These are phyloP conservation scores for Pachycephala philippinensis DNA, from an alignment of 2,113 vertebrate genomes.

Conservation along the genomic window DNA sequence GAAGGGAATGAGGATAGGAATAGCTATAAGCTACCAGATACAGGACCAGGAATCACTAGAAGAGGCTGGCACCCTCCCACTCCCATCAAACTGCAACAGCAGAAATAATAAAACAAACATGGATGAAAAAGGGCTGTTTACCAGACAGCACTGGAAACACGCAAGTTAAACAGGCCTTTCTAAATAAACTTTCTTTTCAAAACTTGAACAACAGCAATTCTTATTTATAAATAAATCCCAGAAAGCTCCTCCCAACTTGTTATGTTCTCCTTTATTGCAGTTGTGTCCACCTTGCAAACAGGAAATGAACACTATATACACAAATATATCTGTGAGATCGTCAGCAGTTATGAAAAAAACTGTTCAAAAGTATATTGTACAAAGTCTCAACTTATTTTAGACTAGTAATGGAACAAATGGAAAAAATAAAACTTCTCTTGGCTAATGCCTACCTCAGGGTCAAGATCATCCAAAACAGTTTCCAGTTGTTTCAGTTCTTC, in stretches of 20 bases:
- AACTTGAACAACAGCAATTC: background rate
- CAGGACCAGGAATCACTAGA: background rate
- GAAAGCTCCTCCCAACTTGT: background rate
- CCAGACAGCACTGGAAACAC: background rate
- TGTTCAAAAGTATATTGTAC: background rate
- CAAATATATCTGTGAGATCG: background rate
- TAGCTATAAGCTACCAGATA: background rate
- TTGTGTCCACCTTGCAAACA: background rate
- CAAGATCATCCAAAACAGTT: slow-evolving; percentile 92
- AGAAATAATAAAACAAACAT: background rate
- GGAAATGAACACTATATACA: background rate
- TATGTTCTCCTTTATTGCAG: background rate
- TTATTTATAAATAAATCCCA: background rate
- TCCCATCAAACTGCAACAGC: background rate
- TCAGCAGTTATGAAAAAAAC: background rate
- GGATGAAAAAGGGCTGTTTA: background rate
- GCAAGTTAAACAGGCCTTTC: background rate
- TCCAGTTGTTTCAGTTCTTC: slow-evolving; percentile 95
- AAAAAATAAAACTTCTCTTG: background rate
- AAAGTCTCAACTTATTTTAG: background rate
- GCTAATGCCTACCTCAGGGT: slow-evolving; percentile 85
- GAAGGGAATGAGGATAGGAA: background rate
- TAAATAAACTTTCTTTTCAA: background rate
- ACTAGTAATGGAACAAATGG: background rate
- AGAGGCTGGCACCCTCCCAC: background rate